phyloP scores from a whole-genome alignment of 2,797 vertebrate species.

The Myotis pilosus region DNA sequence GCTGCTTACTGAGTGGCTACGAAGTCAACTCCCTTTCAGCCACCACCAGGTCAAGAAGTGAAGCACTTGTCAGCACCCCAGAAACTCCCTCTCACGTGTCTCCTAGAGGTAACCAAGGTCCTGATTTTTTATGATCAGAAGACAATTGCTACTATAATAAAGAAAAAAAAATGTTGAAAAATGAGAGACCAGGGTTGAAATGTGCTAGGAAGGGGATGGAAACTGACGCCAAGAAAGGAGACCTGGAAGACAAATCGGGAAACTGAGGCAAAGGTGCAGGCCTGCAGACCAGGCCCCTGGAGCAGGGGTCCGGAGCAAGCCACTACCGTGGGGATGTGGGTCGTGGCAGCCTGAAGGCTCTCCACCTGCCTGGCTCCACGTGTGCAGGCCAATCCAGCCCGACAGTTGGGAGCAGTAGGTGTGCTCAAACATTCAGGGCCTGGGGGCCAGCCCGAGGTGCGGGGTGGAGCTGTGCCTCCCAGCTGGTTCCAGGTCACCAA shows the following conservation, averaged over 20 bases:
- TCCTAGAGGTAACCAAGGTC: not conserved
- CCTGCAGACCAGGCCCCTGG: not conserved
- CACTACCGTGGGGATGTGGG: fast-evolving
- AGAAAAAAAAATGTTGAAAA: not conserved
- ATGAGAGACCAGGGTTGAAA: not conserved
- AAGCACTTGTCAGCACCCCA: not conserved
- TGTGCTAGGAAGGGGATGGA: not conserved
- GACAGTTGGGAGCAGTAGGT: not conserved
- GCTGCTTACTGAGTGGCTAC: not conserved
- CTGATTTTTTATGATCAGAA: not conserved
- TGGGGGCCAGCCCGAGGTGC: not conserved
- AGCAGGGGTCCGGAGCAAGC: not conserved
- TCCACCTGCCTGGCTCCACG: not conserved
- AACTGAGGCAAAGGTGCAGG: not conserved
- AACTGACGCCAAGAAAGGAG: not conserved
- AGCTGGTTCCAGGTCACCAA: not conserved
- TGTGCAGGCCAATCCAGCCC: not conserved
- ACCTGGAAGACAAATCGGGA: not conserved
- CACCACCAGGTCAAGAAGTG: not conserved
- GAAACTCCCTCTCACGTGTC: not conserved
- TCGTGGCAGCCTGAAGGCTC: not conserved
- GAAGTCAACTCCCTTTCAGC: not conserved
- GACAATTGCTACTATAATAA: not conserved
- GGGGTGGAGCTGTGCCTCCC: not conserved
- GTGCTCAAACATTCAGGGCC: not conserved